Percentiles rank a stretch among this genome's conserved stretches.
Conservation (phyloP, 2,113 vertebrate species). For the Caracal caracal region DNA sequence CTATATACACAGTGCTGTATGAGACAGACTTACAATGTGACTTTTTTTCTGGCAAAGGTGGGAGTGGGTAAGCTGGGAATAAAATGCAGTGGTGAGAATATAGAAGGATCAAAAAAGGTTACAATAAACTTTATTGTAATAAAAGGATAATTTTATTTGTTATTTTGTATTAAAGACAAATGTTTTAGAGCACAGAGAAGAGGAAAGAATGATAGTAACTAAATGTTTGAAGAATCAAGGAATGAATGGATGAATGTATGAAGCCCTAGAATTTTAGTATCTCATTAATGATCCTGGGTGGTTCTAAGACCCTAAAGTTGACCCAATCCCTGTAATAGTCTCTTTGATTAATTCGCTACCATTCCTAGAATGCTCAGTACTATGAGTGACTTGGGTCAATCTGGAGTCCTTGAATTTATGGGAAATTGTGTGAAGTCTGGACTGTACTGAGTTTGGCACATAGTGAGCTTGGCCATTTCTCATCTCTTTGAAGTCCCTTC, state of each 20-base stretch:
- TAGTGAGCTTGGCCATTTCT: background rate
- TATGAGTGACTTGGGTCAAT: background rate
- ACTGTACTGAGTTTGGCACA: background rate
- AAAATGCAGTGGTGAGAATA: background rate
- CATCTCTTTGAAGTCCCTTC: background rate
- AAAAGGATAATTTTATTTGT: background rate
- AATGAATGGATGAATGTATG: background rate
- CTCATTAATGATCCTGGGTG: background rate
- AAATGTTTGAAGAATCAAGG: background rate
- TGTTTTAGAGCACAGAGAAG: background rate
- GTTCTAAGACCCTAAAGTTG: background rate
- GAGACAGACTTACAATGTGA: background rate
- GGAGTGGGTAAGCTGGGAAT: background rate
- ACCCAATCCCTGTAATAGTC: background rate
- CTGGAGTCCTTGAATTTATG: background rate
- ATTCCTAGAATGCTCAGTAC: background rate
- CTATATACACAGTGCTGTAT: background rate
- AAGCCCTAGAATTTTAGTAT: background rate
- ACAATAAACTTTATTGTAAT: background rate
- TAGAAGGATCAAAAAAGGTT: background rate
- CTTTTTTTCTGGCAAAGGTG: background rate
- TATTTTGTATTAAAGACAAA: background rate
- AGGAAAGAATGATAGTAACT: background rate
- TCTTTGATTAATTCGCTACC: background rate
- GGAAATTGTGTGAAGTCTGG: background rate